Conservation (phyloP, 2,888 invertebrate genomes). For the Aphrophora alni region DNA sequence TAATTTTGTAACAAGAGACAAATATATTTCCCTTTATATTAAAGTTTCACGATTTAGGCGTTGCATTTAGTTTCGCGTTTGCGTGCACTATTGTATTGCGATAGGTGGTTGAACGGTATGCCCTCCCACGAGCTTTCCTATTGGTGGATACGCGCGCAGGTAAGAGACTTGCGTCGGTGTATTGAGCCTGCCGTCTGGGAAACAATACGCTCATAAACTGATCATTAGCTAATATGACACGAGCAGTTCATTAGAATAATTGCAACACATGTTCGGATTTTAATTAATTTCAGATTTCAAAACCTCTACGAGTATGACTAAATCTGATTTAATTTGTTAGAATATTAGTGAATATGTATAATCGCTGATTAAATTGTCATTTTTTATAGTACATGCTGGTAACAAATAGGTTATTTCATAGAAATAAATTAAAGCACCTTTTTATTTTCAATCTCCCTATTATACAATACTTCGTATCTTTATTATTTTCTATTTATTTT, state of each 20-base stretch:
- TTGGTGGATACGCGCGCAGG: slow-evolving; percentile 2
- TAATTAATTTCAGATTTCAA: not conserved
- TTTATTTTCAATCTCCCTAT: too few species aligned
- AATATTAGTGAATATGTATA: too few species aligned
- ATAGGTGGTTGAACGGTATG: not conserved
- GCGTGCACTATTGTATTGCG: not conserved
- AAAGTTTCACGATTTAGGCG: not conserved
- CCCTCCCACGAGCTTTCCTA: not conserved
- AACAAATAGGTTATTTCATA: too few species aligned
- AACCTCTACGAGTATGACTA: not conserved
- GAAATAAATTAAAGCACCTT: too few species aligned
- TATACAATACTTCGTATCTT: too few species aligned
- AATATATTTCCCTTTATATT: too few species aligned
- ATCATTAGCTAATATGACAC: not conserved
- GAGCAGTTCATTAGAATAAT: not conserved
- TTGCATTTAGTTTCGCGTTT: not conserved
- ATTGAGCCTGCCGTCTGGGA: not conserved
- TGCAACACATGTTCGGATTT: not conserved
- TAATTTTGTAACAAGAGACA: too few species aligned
- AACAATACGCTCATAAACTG: not conserved
- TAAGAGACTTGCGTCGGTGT: not conserved
- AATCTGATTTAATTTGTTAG: too few species aligned
- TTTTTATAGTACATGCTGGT: too few species aligned
- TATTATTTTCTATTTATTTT: too few species aligned
- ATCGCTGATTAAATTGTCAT: too few species aligned